phyloP scores from a whole-genome alignment of 2,888 invertebrate genomes.

The Iphiclides podalirius region DNA sequence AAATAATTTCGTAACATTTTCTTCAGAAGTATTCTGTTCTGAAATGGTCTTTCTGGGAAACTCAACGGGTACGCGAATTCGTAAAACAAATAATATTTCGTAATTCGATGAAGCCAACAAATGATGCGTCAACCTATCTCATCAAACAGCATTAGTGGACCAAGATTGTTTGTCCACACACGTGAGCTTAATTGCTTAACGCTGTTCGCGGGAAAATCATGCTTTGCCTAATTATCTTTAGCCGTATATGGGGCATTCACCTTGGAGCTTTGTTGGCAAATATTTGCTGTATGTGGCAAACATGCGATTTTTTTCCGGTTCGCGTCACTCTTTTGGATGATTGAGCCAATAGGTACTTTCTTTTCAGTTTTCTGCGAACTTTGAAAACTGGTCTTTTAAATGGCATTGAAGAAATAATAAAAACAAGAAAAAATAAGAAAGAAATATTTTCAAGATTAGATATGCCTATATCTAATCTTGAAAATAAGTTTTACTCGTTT shows the following conservation, averaged over 20 bases:
- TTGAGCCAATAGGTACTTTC: too few relatives aligned
- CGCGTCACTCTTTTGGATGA: too few relatives aligned
- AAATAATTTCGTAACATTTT: too few relatives aligned
- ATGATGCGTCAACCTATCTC: neutral
- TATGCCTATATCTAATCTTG: too few relatives aligned
- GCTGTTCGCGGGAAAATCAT: slow-evolving; percentile 28
- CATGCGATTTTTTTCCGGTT: slow-evolving; percentile 4
- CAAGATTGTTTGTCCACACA: slow-evolving; percentile 50
- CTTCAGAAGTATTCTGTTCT: neutral
- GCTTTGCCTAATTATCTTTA: slow-evolving; percentile 16
- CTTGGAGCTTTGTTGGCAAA: slow-evolving; percentile 9
- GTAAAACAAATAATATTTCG: slow-evolving; percentile 5
- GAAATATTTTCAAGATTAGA: too few relatives aligned
- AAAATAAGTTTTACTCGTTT: too few relatives aligned
- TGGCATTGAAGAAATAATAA: too few relatives aligned
- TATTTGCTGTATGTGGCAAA: slow-evolving; percentile 1
- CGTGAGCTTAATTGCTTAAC: slow-evolving; percentile 46
- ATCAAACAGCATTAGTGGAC: slow-evolving; percentile 29
- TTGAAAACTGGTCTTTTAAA: too few relatives aligned
- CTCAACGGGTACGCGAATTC: neutral
- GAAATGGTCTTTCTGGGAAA: neutral
- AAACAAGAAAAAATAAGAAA: too few relatives aligned
- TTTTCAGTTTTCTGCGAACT: too few relatives aligned
- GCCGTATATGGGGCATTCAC: slow-evolving; percentile 14
- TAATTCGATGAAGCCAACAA: slow-evolving; percentile 35